Base-by-base conservation (phyloP, 2,113 vertebrate species). In the Silurus asotus region DNA sequence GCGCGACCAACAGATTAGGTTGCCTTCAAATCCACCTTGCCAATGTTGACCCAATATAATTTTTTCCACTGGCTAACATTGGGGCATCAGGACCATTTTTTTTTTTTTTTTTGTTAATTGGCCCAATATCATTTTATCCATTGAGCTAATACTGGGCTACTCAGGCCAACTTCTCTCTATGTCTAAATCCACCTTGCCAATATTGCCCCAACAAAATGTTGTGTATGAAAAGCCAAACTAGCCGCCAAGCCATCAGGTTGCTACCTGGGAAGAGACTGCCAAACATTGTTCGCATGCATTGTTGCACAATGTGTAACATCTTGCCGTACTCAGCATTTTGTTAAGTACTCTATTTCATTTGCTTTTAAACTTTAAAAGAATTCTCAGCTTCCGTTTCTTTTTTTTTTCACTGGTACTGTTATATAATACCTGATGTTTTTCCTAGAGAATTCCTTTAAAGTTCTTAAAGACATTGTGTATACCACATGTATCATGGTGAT, bases 271-370 rank as follows among this genome's bases (percentile, higher is more conserved):
- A 61, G 7, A 45, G 6, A 8, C 15, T 55, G 13, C 37, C 13
- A 53, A 61, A 77, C 25, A 8, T 55, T 9, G 75, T 25, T 58
- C n/a, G 62, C 51, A 69, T 85, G 84, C 75, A 84, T 45, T 56
- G 7, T 37, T 45, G 20, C 58, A 8, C 49, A 69, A 69, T 67
- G 51, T 45, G 65, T 70, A 45, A 83, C 55, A 83, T 48, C 37
- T 80, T 61, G 15, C 28, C 28, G 48, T 80, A 45, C 19, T 3
- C 56, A 76, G 23, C 51, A 55, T 25, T 48, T 48, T 49, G 70
- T 74, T 49, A 51, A 74, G 20, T 76, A 25, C 11, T 55, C 3
- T 55, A 55, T 76, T 61, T 67, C 69, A 65, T 28, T 69, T 74
- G 55, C 58, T 84, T 28, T 58, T 37, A 7, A 58, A 78, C 53